Evolutionary conservation across 1,140 invertebrate species (phyloP).

Genomic region (Drosophila tristis): DNA sequence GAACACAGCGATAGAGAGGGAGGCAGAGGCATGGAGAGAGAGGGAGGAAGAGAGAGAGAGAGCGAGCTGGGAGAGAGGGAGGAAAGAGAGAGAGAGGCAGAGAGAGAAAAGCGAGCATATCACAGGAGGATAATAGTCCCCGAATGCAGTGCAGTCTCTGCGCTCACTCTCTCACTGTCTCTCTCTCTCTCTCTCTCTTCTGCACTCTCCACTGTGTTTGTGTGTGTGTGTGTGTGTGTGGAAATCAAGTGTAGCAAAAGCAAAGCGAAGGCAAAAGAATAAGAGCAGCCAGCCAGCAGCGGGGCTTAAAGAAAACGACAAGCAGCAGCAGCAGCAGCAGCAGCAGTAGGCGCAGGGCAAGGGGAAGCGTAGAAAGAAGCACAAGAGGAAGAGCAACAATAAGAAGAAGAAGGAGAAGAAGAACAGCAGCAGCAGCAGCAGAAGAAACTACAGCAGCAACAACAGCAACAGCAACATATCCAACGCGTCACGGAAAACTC

Average conservation of each 20-base stretch:
- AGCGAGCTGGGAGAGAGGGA: too few relatives aligned
- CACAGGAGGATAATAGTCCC: slow-evolving; percentile 31
- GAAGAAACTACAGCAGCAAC: slow-evolving; percentile 57
- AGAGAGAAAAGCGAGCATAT: slow-evolving; percentile 59
- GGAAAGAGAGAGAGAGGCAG: slow-evolving; percentile 8
- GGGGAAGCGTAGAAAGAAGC: slow-evolving; percentile 65
- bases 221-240: slow-evolving; percentile 60
- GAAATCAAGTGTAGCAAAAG: slow-evolving; percentile 76
- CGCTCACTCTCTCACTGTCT: not conserved
- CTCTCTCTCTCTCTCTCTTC: not conserved
- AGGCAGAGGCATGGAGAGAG: slow-evolving; percentile 5
- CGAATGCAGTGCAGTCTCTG: slow-evolving; percentile 27
- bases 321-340: slow-evolving; percentile 1
- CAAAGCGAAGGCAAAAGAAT: too few relatives aligned
- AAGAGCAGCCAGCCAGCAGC: too few relatives aligned
- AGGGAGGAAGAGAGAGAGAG: slow-evolving; percentile 5
- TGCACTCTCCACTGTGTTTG: slow-evolving; percentile 20
- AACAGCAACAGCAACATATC: slow-evolving; percentile 20
- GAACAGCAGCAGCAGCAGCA: slow-evolving; percentile 31
- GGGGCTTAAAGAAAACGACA: too few relatives aligned
- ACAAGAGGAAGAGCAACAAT: slow-evolving; percentile 21
- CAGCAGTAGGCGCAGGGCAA: slow-evolving; percentile 61
- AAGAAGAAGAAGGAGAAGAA: slow-evolving; percentile 41
- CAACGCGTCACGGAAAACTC: slow-evolving; percentile 78
- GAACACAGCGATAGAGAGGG: too few relatives aligned